Conservation (phyloP, 37 sponge, comb jelly and placozoan species). For the Hexactinellida sp. region DNA sequence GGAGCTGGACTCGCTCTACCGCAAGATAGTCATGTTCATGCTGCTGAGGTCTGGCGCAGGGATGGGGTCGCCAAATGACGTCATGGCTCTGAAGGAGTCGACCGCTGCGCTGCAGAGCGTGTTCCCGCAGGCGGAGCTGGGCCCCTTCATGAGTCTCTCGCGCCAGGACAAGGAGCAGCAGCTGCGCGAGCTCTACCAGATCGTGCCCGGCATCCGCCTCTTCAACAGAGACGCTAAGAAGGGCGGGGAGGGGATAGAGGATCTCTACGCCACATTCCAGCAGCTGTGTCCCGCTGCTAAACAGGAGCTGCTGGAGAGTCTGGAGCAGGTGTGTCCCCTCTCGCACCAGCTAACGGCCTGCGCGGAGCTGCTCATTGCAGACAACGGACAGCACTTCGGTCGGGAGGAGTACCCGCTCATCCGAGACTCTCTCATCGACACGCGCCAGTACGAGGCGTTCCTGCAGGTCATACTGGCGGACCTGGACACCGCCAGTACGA, state of each 20-base stretch:
- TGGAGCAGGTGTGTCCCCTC: background rate
- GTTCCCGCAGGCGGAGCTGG: conserved; percentile 94
- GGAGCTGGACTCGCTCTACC: conserved; percentile 79
- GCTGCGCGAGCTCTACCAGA: conserved; percentile 69
- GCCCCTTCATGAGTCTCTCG: conserved; percentile 77
- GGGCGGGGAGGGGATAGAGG: conserved; percentile 96
- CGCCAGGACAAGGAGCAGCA: conserved; percentile 79
- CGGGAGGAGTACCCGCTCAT: conserved; percentile 19
- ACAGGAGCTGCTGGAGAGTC: conserved; percentile 6
- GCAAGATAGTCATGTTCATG: conserved; percentile 88
- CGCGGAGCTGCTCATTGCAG: background rate
- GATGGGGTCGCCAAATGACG: conserved; percentile 91
- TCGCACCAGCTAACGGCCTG: background rate
- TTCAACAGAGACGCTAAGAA: conserved; percentile 92
- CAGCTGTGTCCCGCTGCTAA: background rate
- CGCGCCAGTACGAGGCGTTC: conserved; percentile 74
- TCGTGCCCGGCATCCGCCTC: conserved; percentile 88
- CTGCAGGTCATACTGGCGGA: conserved; percentile 70
- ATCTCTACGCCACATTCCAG: conserved; percentile 13
- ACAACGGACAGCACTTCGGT: background rate
- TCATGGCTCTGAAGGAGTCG: conserved; percentile 82
- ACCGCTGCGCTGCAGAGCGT: conserved; percentile 98
- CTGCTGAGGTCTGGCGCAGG: conserved; percentile 88
- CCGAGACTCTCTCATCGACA: conserved; percentile 66
- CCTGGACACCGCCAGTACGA: background rate